Conservation (phyloP, 1,140 invertebrate species). For the Ostrea denselamellosa region DNA sequence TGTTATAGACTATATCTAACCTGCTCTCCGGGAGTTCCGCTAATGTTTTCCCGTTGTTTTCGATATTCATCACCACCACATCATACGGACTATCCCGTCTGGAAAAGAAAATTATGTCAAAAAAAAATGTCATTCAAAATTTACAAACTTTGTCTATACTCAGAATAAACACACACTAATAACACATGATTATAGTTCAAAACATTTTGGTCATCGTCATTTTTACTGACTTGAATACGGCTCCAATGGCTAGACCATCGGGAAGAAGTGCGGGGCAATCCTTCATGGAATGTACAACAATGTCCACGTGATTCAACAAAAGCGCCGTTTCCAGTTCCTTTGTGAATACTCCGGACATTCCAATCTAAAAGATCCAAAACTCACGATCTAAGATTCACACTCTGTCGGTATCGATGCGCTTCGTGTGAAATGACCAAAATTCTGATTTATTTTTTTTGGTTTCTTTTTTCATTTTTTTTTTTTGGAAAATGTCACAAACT, state of each 20-base stretch:
- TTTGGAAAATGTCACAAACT: background rate
- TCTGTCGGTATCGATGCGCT: background rate
- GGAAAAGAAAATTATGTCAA: constrained; percentile 61
- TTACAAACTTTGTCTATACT: background rate
- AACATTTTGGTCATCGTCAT: background rate
- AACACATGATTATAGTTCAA: background rate
- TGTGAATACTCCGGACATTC: constrained; percentile 91
- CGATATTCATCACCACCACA: constrained; percentile 90
- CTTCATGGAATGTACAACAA: constrained; percentile 98
- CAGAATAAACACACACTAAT: background rate
- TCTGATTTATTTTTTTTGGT: too few species aligned
- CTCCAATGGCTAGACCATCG: constrained; percentile 91
- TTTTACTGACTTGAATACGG: constrained; percentile 85
- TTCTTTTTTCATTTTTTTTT: background rate
- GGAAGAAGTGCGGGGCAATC: constrained; percentile 95
- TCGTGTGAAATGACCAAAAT: background rate
- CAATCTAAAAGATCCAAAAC: background rate
- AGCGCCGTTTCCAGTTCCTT: constrained; percentile 95
- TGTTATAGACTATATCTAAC: constrained; percentile 76
- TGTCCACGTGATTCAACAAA: constrained; percentile 89
- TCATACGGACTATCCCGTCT: constrained; percentile 95
- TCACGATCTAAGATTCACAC: too few species aligned
- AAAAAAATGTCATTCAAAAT: background rate
- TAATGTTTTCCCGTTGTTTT: constrained; percentile 72
- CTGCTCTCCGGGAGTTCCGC: constrained; percentile 86